A percentile compares a stretch with the other conserved stretches of the same genome.
These are phyloP conservation scores for Andrena cerasifolii DNA, from an alignment of 1,140 invertebrate genomes.

Conservation along the genomic window DNA sequence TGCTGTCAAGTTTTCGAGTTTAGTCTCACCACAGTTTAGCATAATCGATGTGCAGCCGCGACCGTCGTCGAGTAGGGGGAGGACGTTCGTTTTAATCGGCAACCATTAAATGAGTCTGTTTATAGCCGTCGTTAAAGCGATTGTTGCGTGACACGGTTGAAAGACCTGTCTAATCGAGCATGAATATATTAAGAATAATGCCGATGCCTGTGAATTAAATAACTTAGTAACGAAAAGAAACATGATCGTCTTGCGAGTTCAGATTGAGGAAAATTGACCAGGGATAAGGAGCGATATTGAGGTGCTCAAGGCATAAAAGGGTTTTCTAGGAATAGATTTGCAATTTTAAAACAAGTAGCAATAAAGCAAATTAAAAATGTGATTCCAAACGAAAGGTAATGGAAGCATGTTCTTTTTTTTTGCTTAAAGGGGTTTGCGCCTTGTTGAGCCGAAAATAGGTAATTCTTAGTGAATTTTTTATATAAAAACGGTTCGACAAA, in stretches of 20 bases:
- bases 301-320: no score
- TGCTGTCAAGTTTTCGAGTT: conserved; percentile 61
- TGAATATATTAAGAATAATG: neutral
- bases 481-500: no score
- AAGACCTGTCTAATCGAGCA: neutral
- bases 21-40: conserved; percentile 41
- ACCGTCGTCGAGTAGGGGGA: conserved; percentile 4
- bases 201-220: neutral
- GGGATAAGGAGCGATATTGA: no score
- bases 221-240: neutral
- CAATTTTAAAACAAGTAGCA: no score
- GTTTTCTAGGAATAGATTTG: no score
- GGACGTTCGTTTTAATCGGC: conserved; percentile 6
- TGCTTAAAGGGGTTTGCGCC: no score
- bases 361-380: no score
- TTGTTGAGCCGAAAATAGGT: no score
- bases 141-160: neutral
- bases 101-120: neutral
- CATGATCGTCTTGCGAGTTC: neutral
- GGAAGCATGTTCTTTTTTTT: no score
- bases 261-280: neutral
- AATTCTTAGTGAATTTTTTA: no score
- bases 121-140: conserved; percentile 9
- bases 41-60: conserved; percentile 52
- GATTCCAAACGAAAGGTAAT: no score